Base-by-base conservation (phyloP, 2,888 invertebrate species). In the Drosophila diplacantha region DNA sequence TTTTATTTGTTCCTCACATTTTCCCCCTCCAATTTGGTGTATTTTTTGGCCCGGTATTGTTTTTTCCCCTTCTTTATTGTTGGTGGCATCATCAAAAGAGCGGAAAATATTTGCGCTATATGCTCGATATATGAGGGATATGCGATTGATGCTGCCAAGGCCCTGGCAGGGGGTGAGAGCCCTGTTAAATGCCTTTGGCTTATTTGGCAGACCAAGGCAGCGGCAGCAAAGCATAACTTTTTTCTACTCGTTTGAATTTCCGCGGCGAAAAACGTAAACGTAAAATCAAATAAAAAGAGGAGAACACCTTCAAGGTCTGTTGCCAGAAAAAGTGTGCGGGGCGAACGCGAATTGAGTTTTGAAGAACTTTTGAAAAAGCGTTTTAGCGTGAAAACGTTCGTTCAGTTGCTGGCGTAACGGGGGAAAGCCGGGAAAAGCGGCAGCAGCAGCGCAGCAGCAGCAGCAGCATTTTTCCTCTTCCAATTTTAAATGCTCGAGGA, bases 321-420 rank as follows among this genome's bases (percentile, higher is more conserved):
- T 62, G 62, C 61, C 62, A 62, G 56, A 51, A 29, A 39, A 39
- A 16, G 24, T 22, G 22, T 22, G 41, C 12, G 12, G 7, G 29
- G 12, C 54, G 34, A 59, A 38, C 49, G 69, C 69, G 67, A 68
- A 67, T 67, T 67, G 69, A 68, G 58, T 67, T 74, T 74, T 71
- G 66, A 66, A 65, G 60, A 80, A 77, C 63, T 75, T 80, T 75
- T 80, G 49, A 65, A 74, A 80, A 77, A 77, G 77, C 75, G 75
- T 69, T 75, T 75, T 67, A 72, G 69, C 81, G 74, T 77, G 80
- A 75, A 75, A 75, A 75, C 66, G 76, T 53, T 79, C 68, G 64
- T 61, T 55, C 75, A 76, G 60, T 80, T 74, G 44, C 18, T 18
- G 46, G 47, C 5, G 4, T 58, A 62, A 54, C 55, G 55, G 62